Evolutionary conservation across 2,113 vertebrate species (phyloP).

Genomic region (Tringa solitaria): DNA sequence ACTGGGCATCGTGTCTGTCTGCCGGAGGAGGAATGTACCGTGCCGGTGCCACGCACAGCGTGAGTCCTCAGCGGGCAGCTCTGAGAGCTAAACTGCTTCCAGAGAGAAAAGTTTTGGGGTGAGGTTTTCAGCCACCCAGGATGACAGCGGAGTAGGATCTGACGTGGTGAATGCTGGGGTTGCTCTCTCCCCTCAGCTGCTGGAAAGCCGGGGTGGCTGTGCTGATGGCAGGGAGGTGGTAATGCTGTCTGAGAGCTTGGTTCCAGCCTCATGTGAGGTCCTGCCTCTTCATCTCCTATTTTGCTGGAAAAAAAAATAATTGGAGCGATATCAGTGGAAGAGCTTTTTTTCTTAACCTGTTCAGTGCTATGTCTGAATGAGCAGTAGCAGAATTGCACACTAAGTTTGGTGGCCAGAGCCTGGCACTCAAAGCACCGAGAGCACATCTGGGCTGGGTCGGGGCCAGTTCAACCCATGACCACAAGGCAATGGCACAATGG

Average conservation of each 20-base stretch:
- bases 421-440: not conserved
- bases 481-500: not conserved
- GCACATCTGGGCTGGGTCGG: too few relatives aligned
- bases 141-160: not conserved
- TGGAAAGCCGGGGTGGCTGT: not conserved
- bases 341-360: not conserved
- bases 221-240: not conserved
- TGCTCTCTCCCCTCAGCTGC: not conserved
- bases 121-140: not conserved
- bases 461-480: fast-evolving
- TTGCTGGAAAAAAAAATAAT: not conserved
- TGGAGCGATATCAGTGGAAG: not conserved
- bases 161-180: not conserved
- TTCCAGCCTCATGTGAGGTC: not conserved
- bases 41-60: not conserved
- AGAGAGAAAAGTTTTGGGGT: not conserved
- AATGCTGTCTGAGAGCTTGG: not conserved
- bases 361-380: not conserved
- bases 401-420: not conserved
- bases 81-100: not conserved
- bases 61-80: not conserved
- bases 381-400: not conserved
- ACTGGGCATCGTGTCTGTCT: not conserved
- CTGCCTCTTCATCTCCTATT: not conserved
- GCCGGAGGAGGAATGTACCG: not conserved